A percentile compares a stretch with the other conserved stretches of the same genome.
Conservation (phyloP, 2,113 vertebrate species). For the Daboia siamensis region DNA sequence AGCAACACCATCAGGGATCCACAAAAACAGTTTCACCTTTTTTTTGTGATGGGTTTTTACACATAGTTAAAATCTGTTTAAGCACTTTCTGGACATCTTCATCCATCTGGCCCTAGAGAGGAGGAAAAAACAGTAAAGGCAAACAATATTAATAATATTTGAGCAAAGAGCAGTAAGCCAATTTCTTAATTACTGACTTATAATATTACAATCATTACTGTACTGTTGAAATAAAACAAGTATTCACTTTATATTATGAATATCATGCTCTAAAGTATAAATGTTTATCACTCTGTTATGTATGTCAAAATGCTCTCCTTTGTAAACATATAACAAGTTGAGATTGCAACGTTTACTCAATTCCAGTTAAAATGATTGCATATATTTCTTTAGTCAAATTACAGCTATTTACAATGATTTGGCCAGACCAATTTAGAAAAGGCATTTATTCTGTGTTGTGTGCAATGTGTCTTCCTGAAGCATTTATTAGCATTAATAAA, state of each 20-base stretch:
- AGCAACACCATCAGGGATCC: conserved; percentile 32
- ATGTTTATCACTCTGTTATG: neutral
- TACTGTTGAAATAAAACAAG: neutral
- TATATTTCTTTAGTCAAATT: neutral
- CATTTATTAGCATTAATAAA: neutral
- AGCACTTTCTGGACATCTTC: conserved; percentile 97
- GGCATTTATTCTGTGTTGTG: neutral
- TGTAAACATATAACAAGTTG: neutral
- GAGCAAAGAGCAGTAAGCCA: neutral
- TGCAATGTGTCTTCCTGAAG: neutral
- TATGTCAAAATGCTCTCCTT: neutral
- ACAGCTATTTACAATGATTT: neutral
- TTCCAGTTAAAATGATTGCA: neutral
- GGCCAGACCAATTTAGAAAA: neutral
- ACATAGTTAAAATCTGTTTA: conserved; percentile 96
- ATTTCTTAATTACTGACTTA: neutral
- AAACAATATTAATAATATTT: neutral
- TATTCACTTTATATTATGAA: neutral
- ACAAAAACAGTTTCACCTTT: conserved; percentile 77
- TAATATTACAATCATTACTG: neutral
- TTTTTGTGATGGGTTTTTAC: conserved; percentile 88
- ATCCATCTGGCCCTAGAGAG: conserved; percentile 93
- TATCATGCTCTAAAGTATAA: neutral
- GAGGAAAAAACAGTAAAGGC: conserved; percentile 9
- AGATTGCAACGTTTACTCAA: neutral